These are phyloP conservation scores for Hyperoplus lanceolatus DNA, from an alignment of 2,797 vertebrate species.

Conservation along the genomic window DNA sequence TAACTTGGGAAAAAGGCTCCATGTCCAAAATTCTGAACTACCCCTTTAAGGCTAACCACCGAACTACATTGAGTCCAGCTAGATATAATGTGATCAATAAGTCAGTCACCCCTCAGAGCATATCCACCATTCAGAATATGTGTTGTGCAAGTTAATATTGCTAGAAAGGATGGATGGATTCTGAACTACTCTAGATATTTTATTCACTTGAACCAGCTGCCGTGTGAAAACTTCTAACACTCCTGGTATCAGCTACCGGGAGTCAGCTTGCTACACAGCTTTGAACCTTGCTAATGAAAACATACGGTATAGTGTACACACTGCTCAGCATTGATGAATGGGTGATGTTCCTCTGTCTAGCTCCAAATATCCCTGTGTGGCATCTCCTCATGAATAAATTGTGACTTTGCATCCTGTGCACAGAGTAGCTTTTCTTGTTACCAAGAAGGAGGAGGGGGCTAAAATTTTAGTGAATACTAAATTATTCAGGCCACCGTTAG, in stretches of 20 bases:
- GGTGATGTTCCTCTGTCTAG: constrained; percentile 45
- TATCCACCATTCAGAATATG: constrained; percentile 21
- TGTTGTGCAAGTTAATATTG: constrained; percentile 20
- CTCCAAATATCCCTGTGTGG: constrained; percentile 32
- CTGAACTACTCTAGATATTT: constrained; percentile 6
- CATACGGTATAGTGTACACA: neutral
- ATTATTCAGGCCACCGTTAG: constrained; percentile 76
- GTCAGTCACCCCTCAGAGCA: neutral
- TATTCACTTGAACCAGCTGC: constrained; percentile 35
- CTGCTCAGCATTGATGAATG: constrained; percentile 27
- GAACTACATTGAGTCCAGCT: neutral
- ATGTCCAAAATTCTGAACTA: too few species aligned
- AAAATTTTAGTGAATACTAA: constrained; percentile 77
- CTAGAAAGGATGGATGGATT: constrained; percentile 32
- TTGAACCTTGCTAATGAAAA: constrained; percentile 49
- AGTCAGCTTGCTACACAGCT: constrained; percentile 11
- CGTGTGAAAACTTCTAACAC: constrained; percentile 23
- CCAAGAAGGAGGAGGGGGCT: constrained; percentile 63
- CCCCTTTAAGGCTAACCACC: too few species aligned
- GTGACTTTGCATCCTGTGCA: constrained; percentile 74
- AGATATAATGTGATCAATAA: constrained; percentile 15
- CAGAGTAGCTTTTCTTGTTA: constrained; percentile 86
- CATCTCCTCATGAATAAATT: constrained; percentile 78
- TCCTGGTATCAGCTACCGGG: constrained; percentile 24
- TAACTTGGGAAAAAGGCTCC: too few species aligned